Evolutionary conservation across 2,888 invertebrate genomes (phyloP).

Genomic region (Spialia ferax): DNA sequence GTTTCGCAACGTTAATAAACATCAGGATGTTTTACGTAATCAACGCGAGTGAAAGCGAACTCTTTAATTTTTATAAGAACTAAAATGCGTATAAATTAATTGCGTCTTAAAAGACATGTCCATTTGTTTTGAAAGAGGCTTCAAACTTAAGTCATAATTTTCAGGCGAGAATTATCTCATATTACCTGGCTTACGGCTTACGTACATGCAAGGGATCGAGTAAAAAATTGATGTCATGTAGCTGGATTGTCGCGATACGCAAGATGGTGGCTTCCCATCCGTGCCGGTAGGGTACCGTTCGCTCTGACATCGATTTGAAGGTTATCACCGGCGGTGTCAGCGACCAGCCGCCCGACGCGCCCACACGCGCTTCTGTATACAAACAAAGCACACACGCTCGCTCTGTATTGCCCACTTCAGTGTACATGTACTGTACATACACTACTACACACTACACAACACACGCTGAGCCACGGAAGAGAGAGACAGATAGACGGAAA

Average conservation of each 20-base stretch:
- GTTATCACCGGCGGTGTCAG: conserved; percentile 80
- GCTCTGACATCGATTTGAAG: conserved; percentile 80
- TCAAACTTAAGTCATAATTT: background rate
- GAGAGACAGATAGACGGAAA: background rate
- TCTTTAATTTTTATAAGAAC: conserved; percentile 33
- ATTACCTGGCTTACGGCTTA: background rate
- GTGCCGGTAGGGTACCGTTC: conserved; percentile 61
- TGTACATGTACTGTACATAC: background rate
- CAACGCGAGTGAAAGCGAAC: conserved; percentile 27
- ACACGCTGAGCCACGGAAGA: conserved; percentile 24
- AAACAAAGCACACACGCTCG: conserved; percentile 57
- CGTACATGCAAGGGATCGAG: background rate
- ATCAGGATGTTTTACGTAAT: conserved; percentile 34
- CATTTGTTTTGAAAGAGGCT: background rate
- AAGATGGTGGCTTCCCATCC: conserved; percentile 39
- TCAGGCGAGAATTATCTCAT: background rate
- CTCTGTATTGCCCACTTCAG: conserved; percentile 26
- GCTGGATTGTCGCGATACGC: conserved; percentile 35
- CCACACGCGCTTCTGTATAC: conserved; percentile 70
- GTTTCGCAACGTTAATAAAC: conserved; percentile 31
- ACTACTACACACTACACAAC: conserved; percentile 13
- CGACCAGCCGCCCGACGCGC: conserved; percentile 82
- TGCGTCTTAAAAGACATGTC: background rate
- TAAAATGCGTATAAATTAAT: conserved; percentile 21
- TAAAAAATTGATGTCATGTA: conserved; percentile 36